A percentile compares a stretch with the other conserved stretches of the same genome.
Conservation (phyloP, 1,140 invertebrate genomes). For the Drosophila sproati region DNA sequence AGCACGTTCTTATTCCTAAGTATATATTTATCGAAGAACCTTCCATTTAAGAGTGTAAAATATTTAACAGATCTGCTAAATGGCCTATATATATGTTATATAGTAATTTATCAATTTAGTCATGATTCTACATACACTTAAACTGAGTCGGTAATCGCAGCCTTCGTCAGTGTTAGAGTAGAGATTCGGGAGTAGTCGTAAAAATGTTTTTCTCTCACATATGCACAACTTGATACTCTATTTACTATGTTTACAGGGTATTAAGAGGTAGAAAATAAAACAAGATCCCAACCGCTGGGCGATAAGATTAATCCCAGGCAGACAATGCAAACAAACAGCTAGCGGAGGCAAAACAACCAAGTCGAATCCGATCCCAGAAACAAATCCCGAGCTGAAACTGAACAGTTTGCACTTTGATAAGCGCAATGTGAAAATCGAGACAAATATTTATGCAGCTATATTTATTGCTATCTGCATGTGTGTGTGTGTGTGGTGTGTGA, state of each 20-base stretch:
- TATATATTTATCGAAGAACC: too few species aligned
- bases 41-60: not conserved
- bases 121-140: too few species aligned
- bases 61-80: too few species aligned
- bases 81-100: too few species aligned
- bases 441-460: constrained; percentile 74
- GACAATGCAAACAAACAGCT: constrained; percentile 50
- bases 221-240: too few species aligned
- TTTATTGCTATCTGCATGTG: constrained; percentile 36
- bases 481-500: not conserved
- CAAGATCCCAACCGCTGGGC: not conserved
- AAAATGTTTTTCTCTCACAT: too few species aligned
- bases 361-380: constrained; percentile 4
- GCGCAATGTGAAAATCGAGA: constrained; percentile 63
- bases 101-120: too few species aligned
- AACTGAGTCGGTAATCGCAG: too few species aligned
- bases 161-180: too few species aligned
- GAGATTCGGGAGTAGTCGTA: too few species aligned
- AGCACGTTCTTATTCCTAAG: too few species aligned
- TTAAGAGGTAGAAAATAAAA: not conserved
- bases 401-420: constrained; percentile 73
- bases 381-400: constrained; percentile 8
- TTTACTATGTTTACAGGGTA: not conserved
- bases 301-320: constrained; percentile 34
- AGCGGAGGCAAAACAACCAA: constrained; percentile 19